phyloP scores from a whole-genome alignment of 2,888 invertebrate species.

The Cyaniris semiargus region DNA sequence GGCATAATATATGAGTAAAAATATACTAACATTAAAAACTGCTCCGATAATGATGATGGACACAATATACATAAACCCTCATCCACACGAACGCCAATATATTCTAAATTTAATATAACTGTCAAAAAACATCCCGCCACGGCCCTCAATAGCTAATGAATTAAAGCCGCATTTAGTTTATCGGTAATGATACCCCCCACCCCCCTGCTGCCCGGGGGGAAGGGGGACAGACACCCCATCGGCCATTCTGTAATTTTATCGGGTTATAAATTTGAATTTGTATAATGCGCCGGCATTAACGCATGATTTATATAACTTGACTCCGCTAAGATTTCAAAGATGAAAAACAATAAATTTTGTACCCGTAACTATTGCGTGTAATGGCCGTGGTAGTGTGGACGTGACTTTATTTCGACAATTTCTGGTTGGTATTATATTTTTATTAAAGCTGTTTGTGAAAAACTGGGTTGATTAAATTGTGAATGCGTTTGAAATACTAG shows the following conservation, averaged over 20 bases:
- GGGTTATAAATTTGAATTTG: constrained; percentile 82
- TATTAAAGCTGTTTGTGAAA: background rate
- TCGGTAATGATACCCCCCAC: constrained; percentile 53
- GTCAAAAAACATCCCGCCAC: constrained; percentile 36
- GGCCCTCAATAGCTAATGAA: constrained; percentile 57
- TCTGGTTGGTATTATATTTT: background rate
- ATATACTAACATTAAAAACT: background rate
- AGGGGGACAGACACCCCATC: constrained; percentile 57
- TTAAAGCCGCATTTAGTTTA: constrained; percentile 71
- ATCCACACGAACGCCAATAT: constrained; percentile 21
- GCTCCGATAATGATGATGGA: background rate
- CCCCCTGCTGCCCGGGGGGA: constrained; percentile 46
- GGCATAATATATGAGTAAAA: background rate
- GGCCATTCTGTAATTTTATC: constrained; percentile 79
- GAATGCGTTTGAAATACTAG: background rate
- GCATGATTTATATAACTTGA: constrained; percentile 80
- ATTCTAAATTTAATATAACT: constrained; percentile 34
- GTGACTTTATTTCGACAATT: constrained; percentile 32
- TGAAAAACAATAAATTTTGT: constrained; percentile 80
- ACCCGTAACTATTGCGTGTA: constrained; percentile 77
- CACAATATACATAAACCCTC: constrained; percentile 2
- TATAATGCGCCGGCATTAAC: constrained; percentile 79
- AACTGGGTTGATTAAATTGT: background rate
- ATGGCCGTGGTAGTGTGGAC: constrained; percentile 58
- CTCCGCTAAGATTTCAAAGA: constrained; percentile 80